These are phyloP conservation scores for Hemicordylus capensis DNA, from an alignment of 2,113 vertebrate species.

Conservation along the genomic window DNA sequence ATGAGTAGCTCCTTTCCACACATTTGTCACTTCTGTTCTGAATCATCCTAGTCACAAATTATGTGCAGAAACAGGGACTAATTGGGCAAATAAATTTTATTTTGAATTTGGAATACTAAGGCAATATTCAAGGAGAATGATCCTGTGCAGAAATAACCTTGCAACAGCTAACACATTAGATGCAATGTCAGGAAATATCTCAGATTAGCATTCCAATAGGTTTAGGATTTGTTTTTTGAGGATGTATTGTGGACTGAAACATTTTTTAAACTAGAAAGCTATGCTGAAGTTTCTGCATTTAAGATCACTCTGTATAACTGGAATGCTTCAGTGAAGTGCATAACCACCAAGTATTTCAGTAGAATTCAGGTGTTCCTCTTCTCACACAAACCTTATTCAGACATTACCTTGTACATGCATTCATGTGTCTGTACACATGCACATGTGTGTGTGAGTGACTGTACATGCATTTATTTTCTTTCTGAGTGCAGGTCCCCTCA, in stretches of 20 bases:
- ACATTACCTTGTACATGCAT: no score
- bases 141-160: not conserved
- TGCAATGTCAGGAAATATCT: not conserved
- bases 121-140: not conserved
- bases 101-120: not conserved
- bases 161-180: no score
- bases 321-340: no score
- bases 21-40: no score
- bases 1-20: not conserved
- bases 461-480: no score
- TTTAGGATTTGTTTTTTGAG: not conserved
- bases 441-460: no score
- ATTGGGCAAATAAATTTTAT: not conserved
- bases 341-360: not conserved
- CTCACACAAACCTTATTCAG: not conserved
- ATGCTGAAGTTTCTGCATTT: not conserved
- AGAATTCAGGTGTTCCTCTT: not conserved
- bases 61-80: not conserved
- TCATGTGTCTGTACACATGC: no score
- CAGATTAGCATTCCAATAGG: not conserved
- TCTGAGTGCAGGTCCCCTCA: no score
- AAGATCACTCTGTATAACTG: not conserved
- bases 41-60: not conserved
- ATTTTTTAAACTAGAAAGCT: not conserved
- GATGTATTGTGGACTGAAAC: not conserved